These are phyloP conservation scores for Pseudochaenichthys georgianus DNA, from an alignment of 2,797 vertebrate genomes.

Conservation along the genomic window DNA sequence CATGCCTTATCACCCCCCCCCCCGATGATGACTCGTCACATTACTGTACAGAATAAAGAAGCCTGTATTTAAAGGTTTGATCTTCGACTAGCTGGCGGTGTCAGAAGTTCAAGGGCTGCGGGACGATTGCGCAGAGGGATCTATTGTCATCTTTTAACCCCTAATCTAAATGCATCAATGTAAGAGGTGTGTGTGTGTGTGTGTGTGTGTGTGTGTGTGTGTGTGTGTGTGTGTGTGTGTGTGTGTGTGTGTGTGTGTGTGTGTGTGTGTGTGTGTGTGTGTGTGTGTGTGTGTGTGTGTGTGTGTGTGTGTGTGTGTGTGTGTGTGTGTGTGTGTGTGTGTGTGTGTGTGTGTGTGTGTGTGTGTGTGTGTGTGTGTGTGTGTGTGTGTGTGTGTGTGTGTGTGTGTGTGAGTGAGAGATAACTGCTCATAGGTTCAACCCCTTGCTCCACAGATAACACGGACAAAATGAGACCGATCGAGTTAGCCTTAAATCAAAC, in stretches of 20 bases:
- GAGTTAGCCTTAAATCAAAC: conserved; percentile 83
- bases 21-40: conserved; percentile 67
- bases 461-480: conserved; percentile 67
- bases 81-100: conserved; percentile 70
- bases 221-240: conserved; percentile 5
- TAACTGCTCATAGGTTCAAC: conserved; percentile 70
- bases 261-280: conserved; percentile 3
- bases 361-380: too few species aligned
- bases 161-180: conserved; percentile 61
- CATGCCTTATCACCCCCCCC: conserved; percentile 78
- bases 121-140: conserved; percentile 56
- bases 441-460: conserved; percentile 57
- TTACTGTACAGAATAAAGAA: conserved; percentile 70
- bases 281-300: background rate
- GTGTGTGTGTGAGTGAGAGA: too few species aligned
- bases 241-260: background rate
- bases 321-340: too few species aligned
- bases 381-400: too few species aligned
- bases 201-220: background rate
- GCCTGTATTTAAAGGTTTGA: conserved; percentile 73
- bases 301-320: too few species aligned
- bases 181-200: conserved; percentile 30
- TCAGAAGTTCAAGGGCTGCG: conserved; percentile 82
- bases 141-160: conserved; percentile 49
- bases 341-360: too few species aligned